Base-by-base conservation (phyloP, 2,888 invertebrate species). In the Frankliniella intonsa region DNA sequence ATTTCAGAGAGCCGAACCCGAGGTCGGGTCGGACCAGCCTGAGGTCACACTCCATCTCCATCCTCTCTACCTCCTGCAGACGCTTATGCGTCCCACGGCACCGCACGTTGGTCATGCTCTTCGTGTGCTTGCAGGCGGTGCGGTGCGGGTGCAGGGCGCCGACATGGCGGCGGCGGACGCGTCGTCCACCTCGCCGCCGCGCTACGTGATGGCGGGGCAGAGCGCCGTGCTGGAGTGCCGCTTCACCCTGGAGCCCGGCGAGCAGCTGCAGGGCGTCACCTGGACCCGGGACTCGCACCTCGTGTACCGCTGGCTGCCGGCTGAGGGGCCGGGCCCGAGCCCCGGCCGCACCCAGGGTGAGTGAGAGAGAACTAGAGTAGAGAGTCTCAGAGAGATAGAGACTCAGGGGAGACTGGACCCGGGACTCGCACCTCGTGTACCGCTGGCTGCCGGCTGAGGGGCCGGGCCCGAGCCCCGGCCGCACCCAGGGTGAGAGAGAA, bases 191-290 rank as follows among this genome's bases (percentile, higher is more conserved):
- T 11, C 14, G 69, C 12, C 69, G 25, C 22, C 69, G 69, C 25
- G 22, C 25, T 76, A 76, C 69, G 69, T 76, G 22, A 76, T 25
- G 69, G 69, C 69, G 22, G 69, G 69, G 11, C 69, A 76, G 69
- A 10, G 22, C 22, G 69, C 69, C 69, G 69, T 76, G 11, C 69
- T 76, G 22, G 69, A 76, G 69, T 76, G 69, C 69, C 69, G 69
- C 69, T 76, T 76, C 69, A 0, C 12, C 22, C 69, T 76, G 69
- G 69, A 76, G 69, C 22, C 69, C 25, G 22, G 3, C 22, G 69
- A 76, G 69, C 22, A 25, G 22, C 69, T 76, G 69, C 69, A 76
- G 69, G 69, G 69, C 69, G 69, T 76, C 69, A 76, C 69, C 69
- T 76, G 69, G 69, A 76, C 69, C 69, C 22, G 25, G 69, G 69